phyloP scores from a whole-genome alignment of 2,113 vertebrate genomes.

The Pristiophorus japonicus region DNA sequence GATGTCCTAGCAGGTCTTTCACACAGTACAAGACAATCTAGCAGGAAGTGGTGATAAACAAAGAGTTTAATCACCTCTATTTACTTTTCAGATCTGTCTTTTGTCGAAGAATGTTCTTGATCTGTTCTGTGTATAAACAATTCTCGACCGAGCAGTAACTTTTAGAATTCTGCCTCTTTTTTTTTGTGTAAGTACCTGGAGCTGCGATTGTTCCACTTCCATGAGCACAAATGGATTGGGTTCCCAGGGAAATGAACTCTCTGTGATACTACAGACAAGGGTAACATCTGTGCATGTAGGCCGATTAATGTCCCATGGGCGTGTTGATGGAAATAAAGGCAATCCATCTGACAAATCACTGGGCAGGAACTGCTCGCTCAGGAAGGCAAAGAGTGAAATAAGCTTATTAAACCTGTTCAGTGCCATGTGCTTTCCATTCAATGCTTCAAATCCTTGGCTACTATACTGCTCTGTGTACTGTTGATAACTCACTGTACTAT shows the following conservation, averaged over 20 bases:
- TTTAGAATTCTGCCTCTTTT: not conserved
- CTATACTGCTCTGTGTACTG: not conserved
- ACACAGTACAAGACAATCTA: not conserved
- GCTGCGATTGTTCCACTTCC: not conserved
- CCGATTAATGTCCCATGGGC: not conserved
- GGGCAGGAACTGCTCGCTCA: not conserved
- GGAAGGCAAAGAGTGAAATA: not conserved
- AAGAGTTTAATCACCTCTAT: not conserved
- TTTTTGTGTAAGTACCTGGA: not conserved
- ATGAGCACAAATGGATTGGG: not conserved
- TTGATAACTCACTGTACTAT: not conserved
- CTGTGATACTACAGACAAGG: not conserved
- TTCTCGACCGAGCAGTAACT: not conserved
- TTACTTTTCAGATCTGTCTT: not conserved
- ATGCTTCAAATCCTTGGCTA: not conserved
- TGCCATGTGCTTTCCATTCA: not conserved
- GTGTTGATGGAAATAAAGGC: not conserved
- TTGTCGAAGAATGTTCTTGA: not conserved
- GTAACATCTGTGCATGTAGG: not conserved
- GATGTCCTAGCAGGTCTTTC: slow-evolving; percentile 28
- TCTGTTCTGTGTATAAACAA: not conserved
- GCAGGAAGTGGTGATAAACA: not conserved
- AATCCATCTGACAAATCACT: slow-evolving; percentile 14
- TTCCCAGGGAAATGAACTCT: not conserved
- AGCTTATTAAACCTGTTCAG: not conserved